These are phyloP conservation scores for Lipophrys pholis DNA, from an alignment of 2,113 vertebrate species.

Conservation along the genomic window DNA sequence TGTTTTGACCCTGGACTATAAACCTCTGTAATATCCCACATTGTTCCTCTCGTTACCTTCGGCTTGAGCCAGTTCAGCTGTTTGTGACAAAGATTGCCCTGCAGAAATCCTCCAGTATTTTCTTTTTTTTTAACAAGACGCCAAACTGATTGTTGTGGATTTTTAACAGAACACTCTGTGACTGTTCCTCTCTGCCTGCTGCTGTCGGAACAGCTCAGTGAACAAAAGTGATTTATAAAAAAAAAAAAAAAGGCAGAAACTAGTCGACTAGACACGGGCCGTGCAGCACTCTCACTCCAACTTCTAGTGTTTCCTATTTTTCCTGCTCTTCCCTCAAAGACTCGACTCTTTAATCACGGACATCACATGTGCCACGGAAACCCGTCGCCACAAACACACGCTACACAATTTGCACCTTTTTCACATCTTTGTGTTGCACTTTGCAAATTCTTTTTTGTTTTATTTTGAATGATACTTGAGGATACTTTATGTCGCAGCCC, in stretches of 20 bases:
- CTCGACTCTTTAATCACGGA: slow-evolving; percentile 17
- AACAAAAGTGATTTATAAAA: background rate
- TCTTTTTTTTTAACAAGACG: background rate
- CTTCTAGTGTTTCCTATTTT: slow-evolving; percentile 1
- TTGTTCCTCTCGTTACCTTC: too few relatives aligned
- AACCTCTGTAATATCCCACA: too few relatives aligned
- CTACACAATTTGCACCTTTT: slow-evolving; percentile 73
- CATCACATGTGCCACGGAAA: slow-evolving; percentile 64
- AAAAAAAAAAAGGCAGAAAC: too few relatives aligned
- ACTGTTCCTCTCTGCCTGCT: background rate
- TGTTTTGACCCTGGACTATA: too few relatives aligned
- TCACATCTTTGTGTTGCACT: slow-evolving; percentile 72
- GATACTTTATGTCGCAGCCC: slow-evolving; percentile 48
- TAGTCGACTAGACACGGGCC: too few relatives aligned
- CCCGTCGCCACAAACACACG: slow-evolving; percentile 20
- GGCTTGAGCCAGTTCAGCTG: too few relatives aligned
- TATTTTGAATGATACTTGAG: slow-evolving; percentile 62
- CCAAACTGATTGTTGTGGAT: background rate
- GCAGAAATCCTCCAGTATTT: too few relatives aligned
- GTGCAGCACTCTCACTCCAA: background rate
- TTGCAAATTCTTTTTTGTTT: slow-evolving; percentile 69
- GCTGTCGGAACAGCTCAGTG: background rate
- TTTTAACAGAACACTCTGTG: background rate
- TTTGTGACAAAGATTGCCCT: too few relatives aligned
- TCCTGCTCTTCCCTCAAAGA: slow-evolving; percentile 12